Evolutionary conservation across 2,113 vertebrate genomes (phyloP).

Genomic region (Capreolus pygargus): DNA sequence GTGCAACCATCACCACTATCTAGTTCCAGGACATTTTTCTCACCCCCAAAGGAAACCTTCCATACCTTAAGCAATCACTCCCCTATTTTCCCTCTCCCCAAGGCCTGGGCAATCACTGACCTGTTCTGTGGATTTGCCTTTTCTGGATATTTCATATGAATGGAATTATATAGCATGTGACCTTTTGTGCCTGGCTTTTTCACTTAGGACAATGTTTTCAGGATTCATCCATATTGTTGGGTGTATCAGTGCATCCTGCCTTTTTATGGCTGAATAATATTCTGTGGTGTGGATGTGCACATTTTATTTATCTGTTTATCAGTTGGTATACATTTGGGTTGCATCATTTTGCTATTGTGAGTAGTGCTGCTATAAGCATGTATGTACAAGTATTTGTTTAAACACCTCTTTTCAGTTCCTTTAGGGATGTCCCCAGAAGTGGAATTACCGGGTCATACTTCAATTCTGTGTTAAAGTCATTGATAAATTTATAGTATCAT

Average conservation of each 20-base stretch:
- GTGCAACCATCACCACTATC: neutral
- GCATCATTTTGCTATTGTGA: neutral
- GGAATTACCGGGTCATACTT: neutral
- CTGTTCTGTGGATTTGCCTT: neutral
- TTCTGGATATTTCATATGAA: neutral
- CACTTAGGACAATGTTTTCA: neutral
- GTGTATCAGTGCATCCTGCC: neutral
- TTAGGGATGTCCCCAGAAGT: neutral
- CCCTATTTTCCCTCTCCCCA: neutral
- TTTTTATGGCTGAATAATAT: neutral
- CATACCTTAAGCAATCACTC: neutral
- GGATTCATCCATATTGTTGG: neutral
- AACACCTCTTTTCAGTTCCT: neutral
- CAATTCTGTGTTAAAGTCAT: neutral
- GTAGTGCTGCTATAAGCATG: neutral
- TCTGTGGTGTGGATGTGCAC: neutral
- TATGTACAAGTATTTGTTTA: neutral
- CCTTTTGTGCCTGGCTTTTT: neutral
- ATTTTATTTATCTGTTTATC: neutral
- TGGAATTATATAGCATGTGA: neutral
- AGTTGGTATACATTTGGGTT: neutral
- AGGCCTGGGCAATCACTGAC: neutral
- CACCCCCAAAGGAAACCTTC: neutral
- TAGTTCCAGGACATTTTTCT: neutral
- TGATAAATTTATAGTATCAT: neutral